These are phyloP conservation scores for Danaus chrysippus DNA, from an alignment of 2,888 invertebrate genomes.

Conservation along the genomic window DNA sequence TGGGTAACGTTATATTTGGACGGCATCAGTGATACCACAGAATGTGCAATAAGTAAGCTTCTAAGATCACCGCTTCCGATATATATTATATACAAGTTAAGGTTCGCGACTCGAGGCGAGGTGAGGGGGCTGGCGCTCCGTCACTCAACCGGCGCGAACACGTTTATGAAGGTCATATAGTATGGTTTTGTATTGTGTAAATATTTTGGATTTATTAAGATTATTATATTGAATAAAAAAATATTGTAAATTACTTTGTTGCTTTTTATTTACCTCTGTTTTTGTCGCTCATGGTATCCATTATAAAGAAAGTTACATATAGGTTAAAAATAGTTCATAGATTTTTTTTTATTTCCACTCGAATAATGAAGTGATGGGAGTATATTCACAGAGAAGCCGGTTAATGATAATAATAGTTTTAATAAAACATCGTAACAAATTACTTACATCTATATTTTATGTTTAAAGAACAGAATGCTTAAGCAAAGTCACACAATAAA, in stretches of 20 bases:
- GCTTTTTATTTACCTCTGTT: conserved; percentile 40
- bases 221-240: conserved; percentile 80
- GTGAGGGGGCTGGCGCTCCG: conserved; percentile 34
- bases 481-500: too few species aligned
- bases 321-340: too few species aligned
- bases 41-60: conserved; percentile 22
- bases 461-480: too few species aligned
- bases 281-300: background rate
- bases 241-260: conserved; percentile 68
- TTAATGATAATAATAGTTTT: too few species aligned
- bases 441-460: too few species aligned
- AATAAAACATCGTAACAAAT: too few species aligned
- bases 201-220: conserved; percentile 80
- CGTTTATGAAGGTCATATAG: conserved; percentile 69
- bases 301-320: background rate
- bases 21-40: conserved; percentile 19
- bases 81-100: background rate
- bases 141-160: conserved; percentile 50
- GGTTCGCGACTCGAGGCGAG: conserved; percentile 20
- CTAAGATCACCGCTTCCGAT: conserved; percentile 9
- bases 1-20: conserved; percentile 2
- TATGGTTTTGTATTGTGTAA: conserved; percentile 79
- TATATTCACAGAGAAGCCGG: too few species aligned
- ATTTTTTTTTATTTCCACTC: too few species aligned
- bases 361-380: too few species aligned